A percentile compares a stretch with the other conserved stretches of the same genome.
These are phyloP conservation scores for Calliphora vicina DNA, from an alignment of 1,140 invertebrate genomes.

Conservation along the genomic window DNA sequence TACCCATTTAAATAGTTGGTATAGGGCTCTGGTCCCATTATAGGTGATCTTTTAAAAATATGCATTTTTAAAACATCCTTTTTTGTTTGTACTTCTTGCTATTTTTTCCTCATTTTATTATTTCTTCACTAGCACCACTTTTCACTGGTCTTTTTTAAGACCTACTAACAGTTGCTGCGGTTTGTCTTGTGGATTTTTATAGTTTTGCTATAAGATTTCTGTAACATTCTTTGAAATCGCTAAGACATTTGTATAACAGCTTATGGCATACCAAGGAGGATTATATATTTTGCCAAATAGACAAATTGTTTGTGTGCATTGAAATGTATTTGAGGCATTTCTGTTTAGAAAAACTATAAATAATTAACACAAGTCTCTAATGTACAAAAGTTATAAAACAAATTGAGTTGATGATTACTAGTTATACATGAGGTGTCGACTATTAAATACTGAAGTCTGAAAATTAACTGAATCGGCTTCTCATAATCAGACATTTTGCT, in stretches of 20 bases:
- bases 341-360: too few relatives aligned
- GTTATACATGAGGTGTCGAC: too few relatives aligned
- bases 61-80: neutral
- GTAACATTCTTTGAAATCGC: neutral
- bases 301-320: neutral
- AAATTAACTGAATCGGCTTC: too few relatives aligned
- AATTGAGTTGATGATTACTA: too few relatives aligned
- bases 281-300: neutral
- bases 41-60: neutral
- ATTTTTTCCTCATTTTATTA: conserved; percentile 8
- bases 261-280: conserved; percentile 25
- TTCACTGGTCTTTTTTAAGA: too few relatives aligned
- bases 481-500: too few relatives aligned
- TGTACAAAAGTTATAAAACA: too few relatives aligned
- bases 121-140: neutral
- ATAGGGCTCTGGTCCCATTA: conserved; percentile 25
- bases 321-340: too few relatives aligned
- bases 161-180: neutral
- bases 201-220: neutral
- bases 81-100: neutral
- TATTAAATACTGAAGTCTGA: too few relatives aligned
- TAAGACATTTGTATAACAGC: neutral
- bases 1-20: conserved; percentile 11
- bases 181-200: neutral
- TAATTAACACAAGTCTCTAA: too few relatives aligned